Percentiles rank a stretch among this genome's conserved stretches.
These are phyloP conservation scores for Phragmatobia fuliginosa DNA, from an alignment of 2,888 invertebrate genomes.

Conservation along the genomic window DNA sequence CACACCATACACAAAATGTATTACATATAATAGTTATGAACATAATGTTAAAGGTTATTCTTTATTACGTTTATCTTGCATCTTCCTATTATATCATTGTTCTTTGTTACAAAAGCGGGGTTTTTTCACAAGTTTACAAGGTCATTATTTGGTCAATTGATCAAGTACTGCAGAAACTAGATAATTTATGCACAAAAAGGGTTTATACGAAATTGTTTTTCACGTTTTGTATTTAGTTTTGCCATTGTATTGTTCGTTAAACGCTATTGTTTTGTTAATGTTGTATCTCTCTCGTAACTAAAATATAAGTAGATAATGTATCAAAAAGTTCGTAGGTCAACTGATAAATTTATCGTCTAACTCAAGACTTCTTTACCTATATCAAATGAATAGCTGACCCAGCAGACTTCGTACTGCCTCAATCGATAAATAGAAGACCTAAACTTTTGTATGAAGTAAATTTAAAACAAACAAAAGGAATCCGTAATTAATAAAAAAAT, in stretches of 20 bases:
- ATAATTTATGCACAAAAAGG: not conserved
- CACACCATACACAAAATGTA: not conserved
- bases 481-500: too few relatives aligned
- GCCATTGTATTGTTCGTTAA: not conserved
- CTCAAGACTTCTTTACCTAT: not conserved
- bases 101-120: not conserved
- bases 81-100: slow-evolving; percentile 1
- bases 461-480: too few relatives aligned
- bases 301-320: not conserved
- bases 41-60: not conserved
- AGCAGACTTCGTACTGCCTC: too few relatives aligned
- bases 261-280: not conserved
- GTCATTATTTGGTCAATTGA: not conserved
- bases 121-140: not conserved
- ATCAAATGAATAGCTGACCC: too few relatives aligned
- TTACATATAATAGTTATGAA: not conserved
- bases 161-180: not conserved
- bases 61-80: not conserved
- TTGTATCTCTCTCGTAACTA: not conserved
- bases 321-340: slow-evolving; percentile 5
- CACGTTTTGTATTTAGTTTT: not conserved
- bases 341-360: not conserved
- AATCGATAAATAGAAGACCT: too few relatives aligned
- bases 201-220: not conserved
- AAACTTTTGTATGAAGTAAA: too few relatives aligned